Base-by-base conservation (phyloP, 2,888 invertebrate genomes). In the Apoderus coryli region DNA sequence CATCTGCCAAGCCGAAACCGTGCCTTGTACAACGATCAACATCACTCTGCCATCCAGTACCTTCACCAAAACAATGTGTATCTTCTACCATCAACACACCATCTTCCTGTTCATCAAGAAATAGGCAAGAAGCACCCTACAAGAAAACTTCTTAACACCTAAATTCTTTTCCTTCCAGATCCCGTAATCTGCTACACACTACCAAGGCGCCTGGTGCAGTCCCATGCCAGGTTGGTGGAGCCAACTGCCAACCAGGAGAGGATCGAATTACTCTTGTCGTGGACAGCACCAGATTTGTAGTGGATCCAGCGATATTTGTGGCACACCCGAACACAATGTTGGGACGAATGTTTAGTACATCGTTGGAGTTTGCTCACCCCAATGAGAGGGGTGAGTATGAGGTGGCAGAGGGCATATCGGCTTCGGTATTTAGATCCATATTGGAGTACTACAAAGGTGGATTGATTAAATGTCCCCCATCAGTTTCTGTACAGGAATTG, bases 271-370 rank as follows among this genome's bases (percentile, higher is more conserved):
- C 89, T 2, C 66, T 98, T 28, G 78, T 96, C n/a, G 96, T 98
- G 9, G 96, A 98, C 52, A 89, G 86, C 48, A 93, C 93, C 0
- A 48, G 59, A 36, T 92, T 92, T 56, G 79, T 95, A 25, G 78
- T 95, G 12, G 93, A 95, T 57, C 86, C 89, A 4, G 76, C 85
- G 2, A 67, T 95, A 38, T 88, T 98, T 50, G 81, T 85, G 6
- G 82, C 86, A 3, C 88, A 95, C 60, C 93, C 96, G 0, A 93
- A 96, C 54, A 98, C 98, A 0, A 95, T 98, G 95, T 64, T 99
- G 16, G 98, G 96, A n/a, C 75, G 92, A 46, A 95, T 95, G 95
- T 95, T 95, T 50, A 86, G 88, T 53, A 82, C 86, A 7, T 86
- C 88, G 36, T 64, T 80, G 41, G 92, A 84, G 47, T 88, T 92